These are phyloP conservation scores for Pteria penguin DNA, from an alignment of 2,888 invertebrate genomes.

Conservation along the genomic window DNA sequence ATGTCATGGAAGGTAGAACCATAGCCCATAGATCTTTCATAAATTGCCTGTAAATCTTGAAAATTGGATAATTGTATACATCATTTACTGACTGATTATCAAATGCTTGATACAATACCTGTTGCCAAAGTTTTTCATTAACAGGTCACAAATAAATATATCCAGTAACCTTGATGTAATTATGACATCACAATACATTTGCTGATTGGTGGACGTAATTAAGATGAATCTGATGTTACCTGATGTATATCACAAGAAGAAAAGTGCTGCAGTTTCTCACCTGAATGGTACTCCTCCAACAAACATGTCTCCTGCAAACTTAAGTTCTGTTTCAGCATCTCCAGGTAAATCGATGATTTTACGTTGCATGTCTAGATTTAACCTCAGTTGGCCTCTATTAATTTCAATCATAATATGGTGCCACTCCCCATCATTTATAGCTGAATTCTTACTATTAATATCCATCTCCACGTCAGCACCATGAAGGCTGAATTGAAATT, in stretches of 20 bases:
- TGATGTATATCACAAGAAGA: not conserved
- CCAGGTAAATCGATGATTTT: constrained; percentile 53
- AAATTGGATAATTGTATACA: too few species aligned
- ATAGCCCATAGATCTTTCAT: too few species aligned
- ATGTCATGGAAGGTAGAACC: too few species aligned
- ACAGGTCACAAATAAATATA: too few species aligned
- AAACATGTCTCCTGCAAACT: constrained; percentile 62
- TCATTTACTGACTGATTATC: too few species aligned
- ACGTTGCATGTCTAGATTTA: constrained; percentile 59
- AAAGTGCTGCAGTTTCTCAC: too few species aligned
- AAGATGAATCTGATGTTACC: not conserved
- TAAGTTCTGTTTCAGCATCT: constrained; percentile 45
- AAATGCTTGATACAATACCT: too few species aligned
- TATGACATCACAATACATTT: too few species aligned
- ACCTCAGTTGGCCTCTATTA: constrained; percentile 87
- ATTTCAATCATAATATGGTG: constrained; percentile 97
- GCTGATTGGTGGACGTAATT: not conserved
- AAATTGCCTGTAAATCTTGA: too few species aligned
- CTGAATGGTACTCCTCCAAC: constrained; percentile 66
- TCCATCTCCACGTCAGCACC: constrained; percentile 84
- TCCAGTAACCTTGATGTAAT: too few species aligned
- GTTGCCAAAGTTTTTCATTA: too few species aligned
- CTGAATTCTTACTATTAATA: constrained; percentile 89
- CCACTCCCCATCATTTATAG: constrained; percentile 95
- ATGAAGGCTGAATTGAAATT: constrained; percentile 62